Evolutionary conservation across 1,140 invertebrate genomes (phyloP), one percentile per base, ranked within the genome.

Genomic region (Saxidomus purpurata): DNA sequence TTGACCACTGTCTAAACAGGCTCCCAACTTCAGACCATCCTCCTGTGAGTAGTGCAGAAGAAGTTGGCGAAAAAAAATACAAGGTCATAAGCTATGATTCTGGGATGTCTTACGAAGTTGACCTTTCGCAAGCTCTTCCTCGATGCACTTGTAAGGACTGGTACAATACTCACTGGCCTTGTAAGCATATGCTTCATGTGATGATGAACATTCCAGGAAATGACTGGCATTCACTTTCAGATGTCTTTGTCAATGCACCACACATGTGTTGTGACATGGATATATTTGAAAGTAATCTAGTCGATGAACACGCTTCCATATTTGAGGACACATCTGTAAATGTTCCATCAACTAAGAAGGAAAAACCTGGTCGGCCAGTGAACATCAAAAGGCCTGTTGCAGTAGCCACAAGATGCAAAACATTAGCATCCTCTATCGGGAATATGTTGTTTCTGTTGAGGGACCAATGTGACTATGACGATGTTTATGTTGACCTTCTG

Each of bases 151-250:
- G 82, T 28, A 17, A 4, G 25, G 82, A 85, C 28, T 85, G 82
- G 82, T 34, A 31, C 8, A 71, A 40, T 40, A 28, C 8, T n/a
- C 82, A 85, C 67, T 69, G 36, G 11, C 82, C 82, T 15, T 85
- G 82, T 55, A 85, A 85, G 25, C 63, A 85, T 22, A 85, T 85
- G 82, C 67, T 3, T 9, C 28, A 17, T 71, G 67, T 71, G 6
- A 31, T 71, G 67, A 31, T 71, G 31, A 71, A 71, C 15, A 34
- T 71, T 34, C 17, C 15, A 36, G 67, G 67, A 2, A 3, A 34
- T 40, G 36, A 22, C 22, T 71, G 67, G 67, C 17, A 71, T 22
- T 6, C 15, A 31, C 67, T 71, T 6, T 31, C 17, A 3, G 25
- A 71, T 9, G n/a, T 25, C 9, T 63, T 63, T 63, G 31, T 63